Conservation (phyloP, 1,140 invertebrate genomes). For the Eueides isabella region DNA sequence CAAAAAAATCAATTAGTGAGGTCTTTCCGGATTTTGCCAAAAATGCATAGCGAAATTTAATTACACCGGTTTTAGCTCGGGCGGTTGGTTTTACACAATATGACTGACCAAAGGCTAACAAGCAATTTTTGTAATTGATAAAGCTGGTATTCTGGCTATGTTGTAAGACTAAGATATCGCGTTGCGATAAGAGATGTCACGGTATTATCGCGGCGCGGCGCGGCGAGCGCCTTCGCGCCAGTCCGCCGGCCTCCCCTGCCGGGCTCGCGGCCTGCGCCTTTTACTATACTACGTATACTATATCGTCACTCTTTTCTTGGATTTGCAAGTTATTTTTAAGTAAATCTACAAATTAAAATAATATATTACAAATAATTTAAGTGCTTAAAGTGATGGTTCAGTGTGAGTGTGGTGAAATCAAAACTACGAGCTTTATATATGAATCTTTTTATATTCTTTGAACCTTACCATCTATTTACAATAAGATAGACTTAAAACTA, state of each 20-base stretch:
- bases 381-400: constrained; percentile 28
- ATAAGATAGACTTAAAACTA: constrained; percentile 69
- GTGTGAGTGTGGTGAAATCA: constrained; percentile 53
- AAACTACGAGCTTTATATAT: constrained; percentile 55
- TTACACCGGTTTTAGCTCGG: neutral
- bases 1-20: neutral
- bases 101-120: neutral
- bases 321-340: neutral
- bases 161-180: constrained; percentile 33
- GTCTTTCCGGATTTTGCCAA: constrained; percentile 6
- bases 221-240: constrained; percentile 30
- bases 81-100: neutral
- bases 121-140: constrained; percentile 20
- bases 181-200: constrained; percentile 26
- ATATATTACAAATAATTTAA: neutral
- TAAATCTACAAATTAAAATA: neutral
- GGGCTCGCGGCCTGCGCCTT: constrained; percentile 26
- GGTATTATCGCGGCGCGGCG: constrained; percentile 42
- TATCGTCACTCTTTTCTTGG: neutral
- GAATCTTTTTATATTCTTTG: constrained; percentile 61
- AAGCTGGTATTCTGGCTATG: constrained; percentile 21
- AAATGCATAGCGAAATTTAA: constrained; percentile 5
- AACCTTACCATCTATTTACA: constrained; percentile 57
- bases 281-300: neutral
- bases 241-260: constrained; percentile 39